Conservation (phyloP, 2,113 vertebrate species). For the Synodontis membranacea region DNA sequence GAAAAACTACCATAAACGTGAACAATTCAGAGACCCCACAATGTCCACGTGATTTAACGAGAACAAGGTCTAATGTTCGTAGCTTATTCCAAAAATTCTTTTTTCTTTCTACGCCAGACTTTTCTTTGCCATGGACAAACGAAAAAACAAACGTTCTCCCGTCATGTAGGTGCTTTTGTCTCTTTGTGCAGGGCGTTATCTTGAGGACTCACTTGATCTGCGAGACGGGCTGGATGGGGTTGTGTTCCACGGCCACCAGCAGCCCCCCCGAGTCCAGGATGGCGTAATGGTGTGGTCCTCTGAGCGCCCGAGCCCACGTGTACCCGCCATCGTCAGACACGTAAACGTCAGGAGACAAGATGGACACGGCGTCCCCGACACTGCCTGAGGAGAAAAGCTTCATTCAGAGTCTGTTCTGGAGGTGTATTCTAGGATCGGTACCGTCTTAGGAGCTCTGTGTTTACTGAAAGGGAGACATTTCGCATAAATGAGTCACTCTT, state of each 20-base stretch:
- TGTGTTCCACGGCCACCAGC: constrained; percentile 87
- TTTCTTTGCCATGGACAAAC: not conserved
- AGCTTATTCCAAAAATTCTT: not conserved
- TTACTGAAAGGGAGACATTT: not conserved
- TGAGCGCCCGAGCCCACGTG: constrained; percentile 82
- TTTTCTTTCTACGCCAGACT: not conserved
- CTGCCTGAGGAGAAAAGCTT: constrained; percentile 74
- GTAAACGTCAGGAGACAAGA: constrained; percentile 85
- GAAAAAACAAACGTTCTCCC: not conserved
- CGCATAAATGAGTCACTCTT: not conserved
- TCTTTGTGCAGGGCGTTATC: not conserved
- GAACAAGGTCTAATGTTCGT: not conserved
- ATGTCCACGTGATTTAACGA: not conserved
- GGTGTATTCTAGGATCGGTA: not conserved
- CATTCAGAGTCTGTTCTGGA: not conserved
- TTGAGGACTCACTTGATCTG: constrained; percentile 79
- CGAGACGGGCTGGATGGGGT: constrained; percentile 72
- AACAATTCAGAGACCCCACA: too few relatives aligned
- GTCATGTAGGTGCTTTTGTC: not conserved
- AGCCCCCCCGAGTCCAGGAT: constrained; percentile 92
- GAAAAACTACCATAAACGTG: too few relatives aligned
- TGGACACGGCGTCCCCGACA: constrained; percentile 83
- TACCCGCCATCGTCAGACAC: constrained; percentile 92
- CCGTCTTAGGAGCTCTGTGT: not conserved
- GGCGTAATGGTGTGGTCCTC: constrained; percentile 88